phyloP scores from a whole-genome alignment of 2,888 invertebrate genomes.

The Tiphia femorata region DNA sequence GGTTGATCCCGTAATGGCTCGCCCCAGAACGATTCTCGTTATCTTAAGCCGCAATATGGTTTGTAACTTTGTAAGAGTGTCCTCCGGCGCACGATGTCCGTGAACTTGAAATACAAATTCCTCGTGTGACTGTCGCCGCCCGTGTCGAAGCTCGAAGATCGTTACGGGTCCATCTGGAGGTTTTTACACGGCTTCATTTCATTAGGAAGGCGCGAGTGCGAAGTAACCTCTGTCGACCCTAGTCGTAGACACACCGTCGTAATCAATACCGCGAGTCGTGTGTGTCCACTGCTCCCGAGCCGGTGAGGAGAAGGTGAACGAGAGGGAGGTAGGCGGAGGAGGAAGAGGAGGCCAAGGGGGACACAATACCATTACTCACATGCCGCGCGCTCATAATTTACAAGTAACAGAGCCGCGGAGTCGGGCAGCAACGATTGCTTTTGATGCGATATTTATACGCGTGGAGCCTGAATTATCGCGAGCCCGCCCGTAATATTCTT shows the following conservation, averaged over 20 bases:
- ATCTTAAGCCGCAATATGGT: no score
- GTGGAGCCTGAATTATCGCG: slow-evolving; percentile 14
- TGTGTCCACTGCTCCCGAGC: background rate
- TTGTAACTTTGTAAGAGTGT: no score
- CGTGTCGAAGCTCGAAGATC: no score
- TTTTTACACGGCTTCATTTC: background rate
- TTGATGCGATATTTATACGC: slow-evolving; percentile 28
- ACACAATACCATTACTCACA: slow-evolving; percentile 22
- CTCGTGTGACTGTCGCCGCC: no score
- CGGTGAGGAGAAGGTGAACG: background rate
- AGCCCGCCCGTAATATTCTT: slow-evolving; percentile 14
- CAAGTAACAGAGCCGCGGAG: slow-evolving; percentile 9
- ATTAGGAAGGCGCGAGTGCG: slow-evolving; percentile 9
- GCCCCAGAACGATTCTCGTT: no score
- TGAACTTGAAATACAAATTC: no score
- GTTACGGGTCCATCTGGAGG: no score
- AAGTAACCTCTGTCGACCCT: slow-evolving; percentile 19
- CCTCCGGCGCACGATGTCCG: no score
- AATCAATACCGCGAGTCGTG: slow-evolving; percentile 27
- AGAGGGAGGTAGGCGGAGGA: background rate
- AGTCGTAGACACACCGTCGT: slow-evolving; percentile 19
- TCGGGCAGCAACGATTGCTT: slow-evolving; percentile 8
- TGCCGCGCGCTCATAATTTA: slow-evolving; percentile 21
- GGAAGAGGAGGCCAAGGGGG: slow-evolving; percentile 3
- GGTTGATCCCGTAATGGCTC: no score